Percentiles rank a stretch among this genome's conserved stretches.
Evolutionary conservation across 1,140 invertebrate species (phyloP).

Genomic region (Psilanteris sp.): DNA sequence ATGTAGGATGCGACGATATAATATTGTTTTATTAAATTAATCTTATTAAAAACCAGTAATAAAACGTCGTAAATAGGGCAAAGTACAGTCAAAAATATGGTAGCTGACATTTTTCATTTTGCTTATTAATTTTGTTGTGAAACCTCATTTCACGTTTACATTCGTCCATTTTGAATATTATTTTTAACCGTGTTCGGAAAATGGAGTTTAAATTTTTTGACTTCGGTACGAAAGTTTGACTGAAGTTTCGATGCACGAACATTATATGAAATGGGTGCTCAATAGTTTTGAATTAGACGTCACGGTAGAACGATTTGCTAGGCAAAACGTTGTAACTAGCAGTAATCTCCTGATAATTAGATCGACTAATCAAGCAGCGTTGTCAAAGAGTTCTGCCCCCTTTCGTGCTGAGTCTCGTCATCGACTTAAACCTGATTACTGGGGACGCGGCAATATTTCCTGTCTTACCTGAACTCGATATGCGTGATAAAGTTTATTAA

Average conservation of each 20-base stretch:
- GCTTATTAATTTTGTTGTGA: no score
- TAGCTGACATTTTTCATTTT: no score
- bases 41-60: no score
- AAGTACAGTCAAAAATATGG: no score
- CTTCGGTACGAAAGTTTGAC: slow-evolving; percentile 35
- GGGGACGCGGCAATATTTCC: slow-evolving; percentile 67
- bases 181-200: slow-evolving; percentile 5
- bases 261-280: slow-evolving; percentile 43
- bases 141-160: no score
- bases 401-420: slow-evolving; percentile 66
- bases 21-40: no score
- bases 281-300: slow-evolving; percentile 62
- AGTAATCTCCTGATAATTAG: slow-evolving; percentile 68
- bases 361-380: slow-evolving; percentile 66
- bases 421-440: slow-evolving; percentile 71
- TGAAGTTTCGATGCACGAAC: slow-evolving; percentile 48
- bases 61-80: no score
- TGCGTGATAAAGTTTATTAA: slow-evolving; percentile 72
- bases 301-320: slow-evolving; percentile 62
- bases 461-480: slow-evolving; percentile 58
- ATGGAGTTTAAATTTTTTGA: slow-evolving; percentile 43
- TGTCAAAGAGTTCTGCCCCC: slow-evolving; percentile 67
- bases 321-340: slow-evolving; percentile 62
- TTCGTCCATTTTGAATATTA: no score
- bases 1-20: no score